Evolutionary conservation across 2,888 invertebrate species (phyloP).

Genomic region (Leptinotarsa juncta): DNA sequence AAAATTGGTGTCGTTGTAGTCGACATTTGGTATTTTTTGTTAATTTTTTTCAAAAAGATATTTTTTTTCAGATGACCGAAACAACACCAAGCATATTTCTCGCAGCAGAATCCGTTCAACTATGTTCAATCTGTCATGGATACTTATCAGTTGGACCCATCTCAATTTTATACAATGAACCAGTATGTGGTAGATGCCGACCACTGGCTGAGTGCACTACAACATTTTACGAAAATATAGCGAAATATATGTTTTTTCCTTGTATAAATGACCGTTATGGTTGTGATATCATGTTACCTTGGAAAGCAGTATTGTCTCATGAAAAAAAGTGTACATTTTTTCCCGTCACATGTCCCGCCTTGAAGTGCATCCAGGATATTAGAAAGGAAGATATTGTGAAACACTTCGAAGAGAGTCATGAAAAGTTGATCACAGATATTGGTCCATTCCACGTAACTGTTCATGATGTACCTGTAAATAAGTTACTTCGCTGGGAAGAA

Average conservation of each 20-base stretch:
- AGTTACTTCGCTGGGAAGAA: not conserved
- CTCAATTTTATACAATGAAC: not conserved
- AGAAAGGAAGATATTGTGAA: not conserved
- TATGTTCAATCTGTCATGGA: slow-evolving; percentile 13
- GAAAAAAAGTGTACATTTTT: slow-evolving; percentile 5
- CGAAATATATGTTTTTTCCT: slow-evolving; percentile 18
- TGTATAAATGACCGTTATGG: slow-evolving; percentile 18
- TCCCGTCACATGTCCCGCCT: not conserved
- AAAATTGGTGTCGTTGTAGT: too few relatives aligned
- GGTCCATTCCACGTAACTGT: not conserved
- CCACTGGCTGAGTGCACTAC: too few relatives aligned
- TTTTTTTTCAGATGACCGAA: not conserved
- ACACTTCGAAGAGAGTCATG: not conserved
- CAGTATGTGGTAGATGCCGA: slow-evolving; percentile 17
- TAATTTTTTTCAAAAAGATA: too few relatives aligned
- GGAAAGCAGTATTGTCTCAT: not conserved
- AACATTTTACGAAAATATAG: slow-evolving; percentile 13
- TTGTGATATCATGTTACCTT: slow-evolving; percentile 3
- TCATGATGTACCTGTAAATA: not conserved
- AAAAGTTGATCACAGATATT: not conserved
- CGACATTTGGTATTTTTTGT: too few relatives aligned
- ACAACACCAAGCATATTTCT: slow-evolving; percentile 5
- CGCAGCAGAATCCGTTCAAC: not conserved
- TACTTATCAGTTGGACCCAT: slow-evolving; percentile 20
- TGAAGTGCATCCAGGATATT: not conserved